Evolutionary conservation across 2,797 vertebrate genomes (phyloP), one percentile per base, ranked within the genome.

Genomic region (Fistularia commersonii): DNA sequence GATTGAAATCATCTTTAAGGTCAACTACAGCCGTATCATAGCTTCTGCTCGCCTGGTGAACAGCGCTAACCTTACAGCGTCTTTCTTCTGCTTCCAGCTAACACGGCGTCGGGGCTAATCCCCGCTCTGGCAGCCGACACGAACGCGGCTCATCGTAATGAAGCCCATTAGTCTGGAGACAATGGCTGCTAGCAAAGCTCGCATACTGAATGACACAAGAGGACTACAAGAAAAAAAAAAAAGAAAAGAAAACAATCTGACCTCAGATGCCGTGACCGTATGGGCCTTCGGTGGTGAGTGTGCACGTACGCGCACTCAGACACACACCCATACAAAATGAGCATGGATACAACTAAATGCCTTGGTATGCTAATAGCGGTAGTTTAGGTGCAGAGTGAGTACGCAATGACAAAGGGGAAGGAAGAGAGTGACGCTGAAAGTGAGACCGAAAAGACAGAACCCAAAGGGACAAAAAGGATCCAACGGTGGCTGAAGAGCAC

Each of bases 151-250:
- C 64, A 66, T 76, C 70, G 83, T 87, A 89, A 87, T 88, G 76
- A 88, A 85, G 77, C 82, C 86, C 71, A 88, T 90, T 87, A 89
- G 81, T 73, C 71, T 81, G 66, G 65, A 86, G 77, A 89, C 86
- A 83, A 88, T 72, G 66, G 66, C 72, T 80, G 71, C 79, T 79
- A 85, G 65, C 45, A 57, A 63, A 75, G 74, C 73, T 76, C 47
- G 72, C 69, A 78, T 63, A 57, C 53, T 45, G 56, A 73, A 54
- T 54, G 62, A 73, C 60, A 45, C 35, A 48, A 45, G 51, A 61
- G 46, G 64, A 55, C 46, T 40, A 40, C 23, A 3, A 15, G 41
- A 37, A 43, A 40, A 35, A 40, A 9, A 9, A 13, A 32, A 23
- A 48, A 54, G 72, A 75, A 50, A 5, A 6, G 44, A 61, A 45